phyloP scores from a whole-genome alignment of 2,113 vertebrate species.

The Odocoileus virginianus region DNA sequence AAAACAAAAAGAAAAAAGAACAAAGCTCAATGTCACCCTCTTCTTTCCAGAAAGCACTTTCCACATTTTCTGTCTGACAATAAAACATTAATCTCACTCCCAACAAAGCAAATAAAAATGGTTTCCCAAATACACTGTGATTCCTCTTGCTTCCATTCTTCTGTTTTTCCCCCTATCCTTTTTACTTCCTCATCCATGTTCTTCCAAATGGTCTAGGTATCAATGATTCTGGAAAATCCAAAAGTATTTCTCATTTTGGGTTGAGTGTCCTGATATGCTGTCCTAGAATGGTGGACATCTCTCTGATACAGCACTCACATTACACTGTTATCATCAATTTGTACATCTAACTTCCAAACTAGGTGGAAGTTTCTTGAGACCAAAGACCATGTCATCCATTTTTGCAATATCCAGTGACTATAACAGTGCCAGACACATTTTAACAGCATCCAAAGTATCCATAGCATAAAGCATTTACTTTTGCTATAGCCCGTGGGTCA shows the following conservation, averaged over 20 bases:
- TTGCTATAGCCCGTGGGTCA: neutral
- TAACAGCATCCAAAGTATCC: slow-evolving; percentile 30
- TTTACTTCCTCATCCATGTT: neutral
- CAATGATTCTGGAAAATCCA: neutral
- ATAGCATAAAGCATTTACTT: slow-evolving; percentile 9
- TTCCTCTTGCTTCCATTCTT: neutral
- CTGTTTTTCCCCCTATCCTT: neutral
- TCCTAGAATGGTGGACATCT: neutral
- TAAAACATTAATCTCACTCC: neutral
- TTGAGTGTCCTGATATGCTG: neutral
- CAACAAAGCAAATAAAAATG: neutral
- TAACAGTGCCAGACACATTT: slow-evolving; percentile 35
- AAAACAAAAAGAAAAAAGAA: neutral
- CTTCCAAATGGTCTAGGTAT: neutral
- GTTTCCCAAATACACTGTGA: neutral
- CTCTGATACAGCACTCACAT: neutral
- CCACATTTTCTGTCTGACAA: neutral
- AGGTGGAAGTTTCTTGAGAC: slow-evolving; percentile 33
- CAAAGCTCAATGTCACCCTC: neutral
- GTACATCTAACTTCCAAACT: neutral
- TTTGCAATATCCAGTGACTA: slow-evolving; percentile 31
- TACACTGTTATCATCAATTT: neutral
- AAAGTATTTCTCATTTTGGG: neutral
- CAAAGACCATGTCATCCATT: slow-evolving; percentile 45
- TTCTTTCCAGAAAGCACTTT: neutral